Conservation (phyloP, 2,113 vertebrate genomes). For the Cochlearius cochlearius region DNA sequence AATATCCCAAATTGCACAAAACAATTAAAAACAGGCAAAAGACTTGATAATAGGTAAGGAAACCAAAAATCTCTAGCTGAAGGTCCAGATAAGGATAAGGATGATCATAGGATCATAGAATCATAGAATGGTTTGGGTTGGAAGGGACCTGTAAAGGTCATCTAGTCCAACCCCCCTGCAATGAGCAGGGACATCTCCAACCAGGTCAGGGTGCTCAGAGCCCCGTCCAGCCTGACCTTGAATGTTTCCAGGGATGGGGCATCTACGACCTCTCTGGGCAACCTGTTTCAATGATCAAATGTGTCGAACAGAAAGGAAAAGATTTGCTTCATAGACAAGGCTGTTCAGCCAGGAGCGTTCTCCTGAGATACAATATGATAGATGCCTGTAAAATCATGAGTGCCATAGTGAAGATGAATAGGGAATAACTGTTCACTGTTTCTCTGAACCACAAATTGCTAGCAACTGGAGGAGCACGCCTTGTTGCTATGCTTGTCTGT, state of each 20-base stretch:
- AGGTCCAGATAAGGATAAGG: neutral
- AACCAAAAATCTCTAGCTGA: neutral
- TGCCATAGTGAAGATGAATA: neutral
- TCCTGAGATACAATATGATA: neutral
- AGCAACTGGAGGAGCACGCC: neutral
- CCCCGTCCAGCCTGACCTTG: neutral
- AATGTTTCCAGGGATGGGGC: neutral
- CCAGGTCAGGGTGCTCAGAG: neutral
- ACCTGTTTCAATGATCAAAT: neutral
- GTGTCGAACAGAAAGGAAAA: neutral
- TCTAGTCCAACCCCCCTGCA: too few relatives aligned
- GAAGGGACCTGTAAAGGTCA: neutral
- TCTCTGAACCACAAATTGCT: neutral
- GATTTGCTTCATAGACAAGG: neutral
- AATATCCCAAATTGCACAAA: neutral
- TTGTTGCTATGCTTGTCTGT: neutral
- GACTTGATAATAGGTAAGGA: neutral
- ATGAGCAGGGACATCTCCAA: neutral
- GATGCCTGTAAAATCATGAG: neutral
- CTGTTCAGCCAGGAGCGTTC: neutral
- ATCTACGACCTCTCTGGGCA: neutral
- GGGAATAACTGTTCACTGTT: neutral
- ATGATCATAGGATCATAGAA: neutral
- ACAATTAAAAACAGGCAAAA: neutral
- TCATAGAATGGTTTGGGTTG: neutral